Evolutionary conservation across 2,888 invertebrate genomes (phyloP), one percentile per base, ranked within the genome.

Genomic region (Dromius quadrimaculatus): DNA sequence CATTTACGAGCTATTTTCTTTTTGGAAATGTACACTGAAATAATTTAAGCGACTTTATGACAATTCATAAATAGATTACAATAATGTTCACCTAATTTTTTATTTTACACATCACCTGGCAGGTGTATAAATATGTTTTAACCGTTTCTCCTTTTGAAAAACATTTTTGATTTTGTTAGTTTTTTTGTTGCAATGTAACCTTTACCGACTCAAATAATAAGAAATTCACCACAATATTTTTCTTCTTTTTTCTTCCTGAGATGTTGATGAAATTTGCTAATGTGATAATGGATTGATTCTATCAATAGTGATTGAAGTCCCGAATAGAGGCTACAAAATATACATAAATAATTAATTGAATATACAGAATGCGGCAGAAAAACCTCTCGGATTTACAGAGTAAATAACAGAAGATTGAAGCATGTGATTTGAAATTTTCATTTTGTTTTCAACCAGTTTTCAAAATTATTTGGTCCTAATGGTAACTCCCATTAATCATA

Each of bases 11-110:
- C 64, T 59, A 45, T 57, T 59, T 43, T 28, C n/a, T 54, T 62
- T 62, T 62, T 43, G 41, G 59, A 34, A 68, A 68, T 68, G 68
- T 68, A 68, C 68, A 68, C 23, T 43, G 38, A 23, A 68, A 68
- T 68, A 68, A 68, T 65, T 65, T 65, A 65, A 65, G 64, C 47
- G 36, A 65, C 34, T 68, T 68, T 66, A 66, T 66, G 57, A 65
- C 13, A 63, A 36, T 19, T 65, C 43, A 68, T 68, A 68, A 68
- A 68, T 68, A 57, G 32, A 59, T 68, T 34, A 59, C 59, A 59
- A 59, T 32, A 36, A 11, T 59, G 20, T 13, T 59, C 5, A 19
- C n/a, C 59, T 66, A 57, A 23, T 63, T 9, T 47, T 47, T 64
- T 45, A 64, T 47, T 65, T 38, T 66, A 54, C 50, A 66, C 38